Percentiles rank a stretch among this genome's conserved stretches.
phyloP scores from a whole-genome alignment of 2,113 vertebrate genomes.

The Ciconia boyciana region DNA sequence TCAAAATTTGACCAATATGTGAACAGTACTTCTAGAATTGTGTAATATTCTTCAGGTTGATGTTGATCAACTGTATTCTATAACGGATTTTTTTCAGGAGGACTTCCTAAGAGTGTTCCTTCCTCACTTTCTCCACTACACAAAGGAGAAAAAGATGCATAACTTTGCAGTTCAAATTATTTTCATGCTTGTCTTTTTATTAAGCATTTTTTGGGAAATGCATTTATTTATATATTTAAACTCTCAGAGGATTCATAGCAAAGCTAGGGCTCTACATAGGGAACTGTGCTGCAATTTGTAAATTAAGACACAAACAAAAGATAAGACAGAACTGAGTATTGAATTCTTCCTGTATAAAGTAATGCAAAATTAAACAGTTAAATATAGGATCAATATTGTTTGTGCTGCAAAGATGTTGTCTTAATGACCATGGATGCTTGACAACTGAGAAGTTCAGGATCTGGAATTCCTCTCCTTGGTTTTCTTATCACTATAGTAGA shows the following conservation, averaged over 20 bases:
- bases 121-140: not conserved
- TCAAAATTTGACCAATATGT: not conserved
- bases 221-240: not conserved
- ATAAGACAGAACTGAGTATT: not conserved
- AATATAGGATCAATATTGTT: not conserved
- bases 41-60: not conserved
- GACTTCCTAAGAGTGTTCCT: not conserved
- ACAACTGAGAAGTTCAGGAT: not conserved
- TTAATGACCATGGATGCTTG: not conserved
- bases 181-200: not conserved
- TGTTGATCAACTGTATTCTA: not conserved
- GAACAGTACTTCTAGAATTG: not conserved
- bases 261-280: not conserved
- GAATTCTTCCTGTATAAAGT: not conserved
- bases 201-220: not conserved
- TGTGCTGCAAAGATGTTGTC: not conserved
- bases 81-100: not conserved
- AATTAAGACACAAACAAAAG: not conserved
- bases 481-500: not conserved
- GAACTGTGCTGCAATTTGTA: not conserved
- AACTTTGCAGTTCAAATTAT: not conserved
- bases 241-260: not conserved
- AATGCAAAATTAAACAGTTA: not conserved
- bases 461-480: not conserved
- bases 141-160: not conserved